phyloP scores from a whole-genome alignment of 2,797 vertebrate genomes.

The Epinephelus malabaricus region DNA sequence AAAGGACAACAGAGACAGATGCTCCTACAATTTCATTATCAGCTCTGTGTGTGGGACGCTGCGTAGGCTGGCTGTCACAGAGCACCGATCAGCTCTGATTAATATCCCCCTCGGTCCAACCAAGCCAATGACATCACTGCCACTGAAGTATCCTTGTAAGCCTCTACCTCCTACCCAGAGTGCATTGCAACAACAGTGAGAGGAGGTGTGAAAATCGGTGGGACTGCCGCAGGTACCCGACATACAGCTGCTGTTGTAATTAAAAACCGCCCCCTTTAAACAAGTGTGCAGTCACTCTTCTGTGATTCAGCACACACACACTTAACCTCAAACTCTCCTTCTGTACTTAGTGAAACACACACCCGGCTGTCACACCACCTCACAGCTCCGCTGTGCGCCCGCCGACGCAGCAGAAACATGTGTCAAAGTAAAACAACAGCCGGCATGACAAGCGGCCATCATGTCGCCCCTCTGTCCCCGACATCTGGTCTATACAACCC shows the following conservation, averaged over 20 bases:
- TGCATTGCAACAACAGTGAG: constrained; percentile 51
- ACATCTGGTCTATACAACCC: constrained; percentile 21
- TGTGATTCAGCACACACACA: constrained; percentile 17
- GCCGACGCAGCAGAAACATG: neutral
- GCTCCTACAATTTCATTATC: constrained; percentile 76
- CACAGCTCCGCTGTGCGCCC: neutral
- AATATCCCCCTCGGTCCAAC: constrained; percentile 40
- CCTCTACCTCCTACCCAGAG: constrained; percentile 61
- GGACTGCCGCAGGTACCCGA: constrained; percentile 51
- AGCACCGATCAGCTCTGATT: constrained; percentile 64
- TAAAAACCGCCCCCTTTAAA: constrained; percentile 51
- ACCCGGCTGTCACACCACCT: neutral
- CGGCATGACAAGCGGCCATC: constrained; percentile 14
- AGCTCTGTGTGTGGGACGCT: constrained; percentile 65
- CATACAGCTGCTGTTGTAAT: constrained; percentile 67
- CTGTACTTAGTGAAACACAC: constrained; percentile 8
- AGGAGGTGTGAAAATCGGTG: constrained; percentile 46
- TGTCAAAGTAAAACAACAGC: constrained; percentile 26
- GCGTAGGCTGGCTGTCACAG: constrained; percentile 38
- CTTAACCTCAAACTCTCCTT: constrained; percentile 33
- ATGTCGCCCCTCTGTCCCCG: neutral
- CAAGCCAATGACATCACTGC: constrained; percentile 32
- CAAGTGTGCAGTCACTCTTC: constrained; percentile 8
- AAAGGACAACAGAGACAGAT: constrained; percentile 62
- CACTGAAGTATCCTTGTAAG: constrained; percentile 22